Base-by-base conservation (phyloP, 1,140 invertebrate species). In the Brachystomella parvula region DNA sequence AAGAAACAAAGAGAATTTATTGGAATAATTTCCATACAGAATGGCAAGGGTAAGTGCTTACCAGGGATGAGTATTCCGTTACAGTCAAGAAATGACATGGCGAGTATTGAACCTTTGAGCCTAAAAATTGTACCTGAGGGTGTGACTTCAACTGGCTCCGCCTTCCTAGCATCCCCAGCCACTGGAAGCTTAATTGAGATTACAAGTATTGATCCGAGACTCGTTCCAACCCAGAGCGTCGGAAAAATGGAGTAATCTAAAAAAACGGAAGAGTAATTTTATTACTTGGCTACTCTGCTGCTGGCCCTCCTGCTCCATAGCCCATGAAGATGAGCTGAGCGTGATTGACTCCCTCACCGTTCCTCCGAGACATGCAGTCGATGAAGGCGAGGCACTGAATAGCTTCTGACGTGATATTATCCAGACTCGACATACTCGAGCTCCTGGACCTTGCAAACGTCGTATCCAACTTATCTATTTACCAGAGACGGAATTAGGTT, bases 381-480 rank as follows among this genome's bases (percentile, higher is more conserved):
- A 91, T 92, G 82, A 98, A 97, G 73, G 88, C 87, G 78, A 98
- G 84, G 82, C 90, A 96, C 81, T 94, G 92, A 76, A 98, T 89
- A 77, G 93, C 89, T 84, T 98, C 95, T 74, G 89, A 89, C 74
- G 87, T 89, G 79, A 96, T 94, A 82, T 94, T 96, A 81, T 97
- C 95, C 76, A 97, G 82, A 80, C 93, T 96, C 71, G 92, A 95
- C 87, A 96, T 95, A 80, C 91, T 94, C 77, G 92, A 96, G 78
- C 92, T 95, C 75, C 94, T 85, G 74, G 94, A 96, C 78, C 93
- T 85, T 76, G 93, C 94, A 82, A 96, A 96, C 74, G 90, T 92
- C 78, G 87, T 92, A 82, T 96, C 94, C 82, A 92, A 84, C 84
- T 95, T 95, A 83, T 97, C 94, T 96, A 84, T 33, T 70, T 24